These are phyloP conservation scores for Scaptomyza reducta DNA, from an alignment of 2,888 invertebrate genomes.

Conservation along the genomic window DNA sequence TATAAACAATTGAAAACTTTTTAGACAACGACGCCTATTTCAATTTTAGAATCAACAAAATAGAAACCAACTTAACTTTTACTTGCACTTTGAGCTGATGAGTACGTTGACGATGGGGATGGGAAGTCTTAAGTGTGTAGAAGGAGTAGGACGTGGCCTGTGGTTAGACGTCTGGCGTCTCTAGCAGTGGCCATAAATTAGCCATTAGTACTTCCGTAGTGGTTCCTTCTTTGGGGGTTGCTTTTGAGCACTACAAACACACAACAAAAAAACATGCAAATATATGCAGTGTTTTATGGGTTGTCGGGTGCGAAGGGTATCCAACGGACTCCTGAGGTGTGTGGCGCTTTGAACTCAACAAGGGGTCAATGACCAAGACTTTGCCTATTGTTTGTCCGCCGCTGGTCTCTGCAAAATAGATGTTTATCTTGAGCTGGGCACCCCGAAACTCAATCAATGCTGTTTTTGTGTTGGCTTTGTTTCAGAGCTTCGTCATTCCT, in stretches of 20 bases:
- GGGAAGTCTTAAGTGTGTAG: neutral
- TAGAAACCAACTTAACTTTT: conserved; percentile 44
- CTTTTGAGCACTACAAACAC: conserved; percentile 29
- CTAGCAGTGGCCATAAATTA: conserved; percentile 80
- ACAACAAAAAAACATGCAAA: conserved; percentile 53
- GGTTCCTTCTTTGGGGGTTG: conserved; percentile 41
- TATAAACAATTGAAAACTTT: conserved; percentile 79
- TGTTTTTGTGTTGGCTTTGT: conserved; percentile 18
- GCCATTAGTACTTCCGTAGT: conserved; percentile 75
- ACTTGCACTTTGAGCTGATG: conserved; percentile 30
- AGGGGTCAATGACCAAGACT: conserved; percentile 74
- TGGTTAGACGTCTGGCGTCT: conserved; percentile 52
- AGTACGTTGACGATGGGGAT: conserved; percentile 18
- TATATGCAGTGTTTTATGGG: conserved; percentile 60
- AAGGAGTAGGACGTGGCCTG: conserved; percentile 37
- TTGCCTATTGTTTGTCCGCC: conserved; percentile 25
- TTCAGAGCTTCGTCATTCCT: conserved; percentile 83
- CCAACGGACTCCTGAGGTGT: conserved; percentile 14
- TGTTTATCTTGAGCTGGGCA: conserved; percentile 58
- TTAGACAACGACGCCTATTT: conserved; percentile 74
- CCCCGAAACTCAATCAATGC: conserved; percentile 37
- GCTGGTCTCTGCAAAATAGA: conserved; percentile 15
- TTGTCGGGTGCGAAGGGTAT: conserved; percentile 12
- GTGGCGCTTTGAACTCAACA: conserved; percentile 72
- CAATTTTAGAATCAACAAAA: conserved; percentile 75